These are phyloP conservation scores for Monopis laevigella DNA, from an alignment of 2,888 invertebrate genomes.

Conservation along the genomic window DNA sequence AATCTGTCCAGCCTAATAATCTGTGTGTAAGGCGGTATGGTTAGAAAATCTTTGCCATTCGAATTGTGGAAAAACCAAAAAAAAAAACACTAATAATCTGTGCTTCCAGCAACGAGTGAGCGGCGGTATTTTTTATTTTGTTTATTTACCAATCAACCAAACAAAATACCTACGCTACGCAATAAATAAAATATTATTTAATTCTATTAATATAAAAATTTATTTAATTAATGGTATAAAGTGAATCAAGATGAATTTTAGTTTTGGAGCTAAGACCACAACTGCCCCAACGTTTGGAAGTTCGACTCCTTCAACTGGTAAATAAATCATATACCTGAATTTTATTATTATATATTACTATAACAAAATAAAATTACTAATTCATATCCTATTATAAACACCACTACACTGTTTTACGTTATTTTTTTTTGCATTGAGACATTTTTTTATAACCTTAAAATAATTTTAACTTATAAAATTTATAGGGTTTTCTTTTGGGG, in stretches of 20 bases:
- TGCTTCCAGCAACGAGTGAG: no score
- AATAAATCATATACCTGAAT: no score
- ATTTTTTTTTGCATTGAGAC: not conserved
- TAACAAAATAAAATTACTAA: not conserved
- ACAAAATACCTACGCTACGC: no score
- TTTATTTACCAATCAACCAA: no score
- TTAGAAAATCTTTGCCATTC: no score
- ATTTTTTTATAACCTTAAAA: not conserved
- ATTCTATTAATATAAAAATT: no score
- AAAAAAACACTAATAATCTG: no score
- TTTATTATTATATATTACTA: not conserved
- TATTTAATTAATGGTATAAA: not conserved
- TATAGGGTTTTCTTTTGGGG: conserved; percentile 42
- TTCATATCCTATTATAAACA: not conserved
- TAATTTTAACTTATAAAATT: not conserved
- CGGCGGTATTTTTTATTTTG: no score
- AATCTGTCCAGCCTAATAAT: no score
- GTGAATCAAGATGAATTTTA: conserved; percentile 39
- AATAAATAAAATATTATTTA: no score
- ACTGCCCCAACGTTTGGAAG: conserved; percentile 42
- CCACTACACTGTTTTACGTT: not conserved
- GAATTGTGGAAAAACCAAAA: no score
- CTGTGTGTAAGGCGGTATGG: no score
- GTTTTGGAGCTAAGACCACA: conserved; percentile 38
- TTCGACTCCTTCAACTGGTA: conserved; percentile 41